These are phyloP conservation scores for Mya arenaria DNA, from an alignment of 1,140 invertebrate genomes.

Conservation along the genomic window DNA sequence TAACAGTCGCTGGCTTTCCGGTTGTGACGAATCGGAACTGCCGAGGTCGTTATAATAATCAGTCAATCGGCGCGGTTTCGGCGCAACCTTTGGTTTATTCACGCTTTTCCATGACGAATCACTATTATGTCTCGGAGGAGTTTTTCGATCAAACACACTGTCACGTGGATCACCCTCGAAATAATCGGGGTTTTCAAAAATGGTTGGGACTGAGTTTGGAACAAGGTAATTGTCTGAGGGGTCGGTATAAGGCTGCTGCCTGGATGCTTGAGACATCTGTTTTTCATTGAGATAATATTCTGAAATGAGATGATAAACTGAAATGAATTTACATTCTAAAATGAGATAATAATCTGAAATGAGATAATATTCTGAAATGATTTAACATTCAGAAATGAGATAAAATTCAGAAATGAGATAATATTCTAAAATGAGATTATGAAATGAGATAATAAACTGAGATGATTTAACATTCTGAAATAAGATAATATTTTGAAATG, in stretches of 20 bases:
- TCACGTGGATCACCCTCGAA: slow-evolving; percentile 55
- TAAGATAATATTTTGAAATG: slow-evolving; percentile 58
- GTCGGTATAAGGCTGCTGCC: slow-evolving; percentile 34
- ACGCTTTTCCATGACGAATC: not conserved
- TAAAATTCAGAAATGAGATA: no score
- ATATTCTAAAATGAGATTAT: no score
- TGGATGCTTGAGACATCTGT: slow-evolving; percentile 19
- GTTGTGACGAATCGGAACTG: not conserved
- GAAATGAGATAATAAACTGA: no score
- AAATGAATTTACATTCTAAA: no score
- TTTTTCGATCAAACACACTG: slow-evolving; percentile 27
- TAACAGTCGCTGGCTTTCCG: slow-evolving; percentile 7
- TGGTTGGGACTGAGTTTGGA: slow-evolving; percentile 47
- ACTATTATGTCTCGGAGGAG: not conserved
- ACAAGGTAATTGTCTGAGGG: slow-evolving; percentile 47
- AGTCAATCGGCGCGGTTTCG: slow-evolving; percentile 44
- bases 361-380: no score
- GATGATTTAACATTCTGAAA: no score
- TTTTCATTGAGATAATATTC: slow-evolving; percentile 64
- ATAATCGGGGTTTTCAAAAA: slow-evolving; percentile 67
- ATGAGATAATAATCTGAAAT: no score
- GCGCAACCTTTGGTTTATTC: slow-evolving; percentile 42
- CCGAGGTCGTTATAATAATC: slow-evolving; percentile 46
- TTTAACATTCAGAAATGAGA: no score
- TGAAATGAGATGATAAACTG: slow-evolving; percentile 33